Evolutionary conservation across 2,113 vertebrate genomes (phyloP), one percentile per base, ranked within the genome.

Genomic region (Athene cunicularia): DNA sequence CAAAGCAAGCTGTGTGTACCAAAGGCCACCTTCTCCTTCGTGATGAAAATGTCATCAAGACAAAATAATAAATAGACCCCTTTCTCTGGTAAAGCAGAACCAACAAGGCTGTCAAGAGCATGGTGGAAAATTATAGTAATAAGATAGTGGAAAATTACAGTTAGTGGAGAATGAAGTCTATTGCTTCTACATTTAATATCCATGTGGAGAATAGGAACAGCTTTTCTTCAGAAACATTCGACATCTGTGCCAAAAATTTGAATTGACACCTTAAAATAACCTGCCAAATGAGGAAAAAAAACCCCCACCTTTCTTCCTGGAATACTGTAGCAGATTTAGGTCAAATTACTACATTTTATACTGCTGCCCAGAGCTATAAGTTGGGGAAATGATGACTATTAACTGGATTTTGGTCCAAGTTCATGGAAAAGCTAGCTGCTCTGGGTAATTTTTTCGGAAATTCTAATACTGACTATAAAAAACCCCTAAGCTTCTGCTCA

Each of bases 241-340:
- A 71, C 2, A 1, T 58, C 50, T 45, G 35, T 80, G 84, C 91
- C 93, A 91, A 93, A 86, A 90, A 35, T 90, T 64, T 19, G 5
- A 93, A 87, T 47, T 27, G 39, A 82, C 87, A 87, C 53, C 64
- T 97, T 96, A 95, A 94, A 96, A 96, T 93, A 94, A 79, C 62
- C 43, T 35, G 52, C 56, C 49, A 60, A 94, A 91, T 30, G n/a
- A 80, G 33, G 14, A 10, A 3, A 68, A 10, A 91, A 49, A 72
- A 90, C 4, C 20, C 45, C 18, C 45, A 27, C 26, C 3, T 93
- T 79, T 77, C 41, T 74, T 91, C 28, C 15, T 87, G 39, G 89
- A 95, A 77, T 63, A 59, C 43, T 56, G 43, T 43, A 64, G n/a
- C 63, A 88, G 33, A 64, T 2, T 80, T 58, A 91, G 30, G 63